These are phyloP conservation scores for Pseudochirops corinnae DNA, from an alignment of 2,797 vertebrate species.

Conservation along the genomic window DNA sequence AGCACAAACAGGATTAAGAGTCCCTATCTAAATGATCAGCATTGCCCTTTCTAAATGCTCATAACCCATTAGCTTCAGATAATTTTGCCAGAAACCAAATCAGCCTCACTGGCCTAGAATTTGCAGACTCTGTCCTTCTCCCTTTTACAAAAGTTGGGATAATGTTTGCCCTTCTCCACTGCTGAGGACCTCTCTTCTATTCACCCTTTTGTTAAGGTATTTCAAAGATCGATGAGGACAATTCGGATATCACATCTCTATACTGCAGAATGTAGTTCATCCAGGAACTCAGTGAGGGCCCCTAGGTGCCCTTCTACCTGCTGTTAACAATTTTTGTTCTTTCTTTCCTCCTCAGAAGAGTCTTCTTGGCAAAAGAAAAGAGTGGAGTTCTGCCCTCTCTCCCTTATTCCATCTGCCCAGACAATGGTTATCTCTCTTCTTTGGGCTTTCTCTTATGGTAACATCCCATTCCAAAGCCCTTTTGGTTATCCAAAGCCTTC, in stretches of 20 bases:
- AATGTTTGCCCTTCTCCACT: not conserved
- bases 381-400: not conserved
- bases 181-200: not conserved
- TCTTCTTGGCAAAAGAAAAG: not conserved
- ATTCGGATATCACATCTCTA: not conserved
- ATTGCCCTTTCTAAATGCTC: not conserved
- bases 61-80: not conserved
- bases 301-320: not conserved
- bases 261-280: not conserved
- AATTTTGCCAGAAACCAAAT: not conserved
- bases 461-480: not conserved
- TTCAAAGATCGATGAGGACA: not conserved
- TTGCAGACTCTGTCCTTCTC: not conserved
- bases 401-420: not conserved
- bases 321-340: not conserved
- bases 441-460: not conserved
- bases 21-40: not conserved
- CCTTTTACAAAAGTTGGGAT: not conserved
- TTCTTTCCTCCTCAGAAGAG: not conserved
- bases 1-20: not conserved
- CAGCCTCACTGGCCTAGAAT: not conserved
- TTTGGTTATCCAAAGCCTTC: not conserved
- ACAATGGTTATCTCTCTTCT: not conserved
- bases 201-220: not conserved
- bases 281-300: not conserved